Evolutionary conservation across 2,797 vertebrate genomes (phyloP).

Genomic region (Phaenicophaeus curvirostris): DNA sequence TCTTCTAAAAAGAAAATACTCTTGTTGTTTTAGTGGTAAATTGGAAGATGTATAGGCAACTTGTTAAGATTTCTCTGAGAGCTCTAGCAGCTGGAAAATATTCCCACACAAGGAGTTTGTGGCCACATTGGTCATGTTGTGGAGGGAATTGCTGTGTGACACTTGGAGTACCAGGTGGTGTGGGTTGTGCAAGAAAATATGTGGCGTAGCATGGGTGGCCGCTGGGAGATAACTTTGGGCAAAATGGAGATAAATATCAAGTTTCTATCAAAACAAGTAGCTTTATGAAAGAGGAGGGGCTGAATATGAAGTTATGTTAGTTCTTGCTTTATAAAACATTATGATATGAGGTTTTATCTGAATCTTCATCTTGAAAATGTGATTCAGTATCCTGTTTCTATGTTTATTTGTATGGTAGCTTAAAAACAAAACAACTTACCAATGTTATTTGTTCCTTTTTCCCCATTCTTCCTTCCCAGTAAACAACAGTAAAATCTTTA

Average conservation of each 20-base stretch:
- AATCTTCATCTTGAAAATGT: not conserved
- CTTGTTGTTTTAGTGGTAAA: not conserved
- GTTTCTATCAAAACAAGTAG: conserved; percentile 26
- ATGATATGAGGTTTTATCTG: not conserved
- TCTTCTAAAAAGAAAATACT: not conserved
- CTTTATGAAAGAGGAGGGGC: not conserved
- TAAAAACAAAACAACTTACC: not conserved
- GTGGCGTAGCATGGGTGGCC: not conserved
- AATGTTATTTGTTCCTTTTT: not conserved
- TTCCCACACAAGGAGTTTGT: not conserved
- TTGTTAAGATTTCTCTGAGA: not conserved
- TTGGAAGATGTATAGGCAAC: not conserved
- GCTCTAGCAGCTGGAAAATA: not conserved
- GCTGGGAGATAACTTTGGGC: conserved; percentile 19
- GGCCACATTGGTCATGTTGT: accelerated
- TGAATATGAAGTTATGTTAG: not conserved
- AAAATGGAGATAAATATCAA: conserved; percentile 1
- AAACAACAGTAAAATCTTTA: not conserved
- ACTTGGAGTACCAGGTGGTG: not conserved
- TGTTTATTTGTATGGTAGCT: not conserved
- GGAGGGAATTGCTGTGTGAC: not conserved
- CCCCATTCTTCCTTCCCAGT: not conserved
- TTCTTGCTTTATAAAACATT: not conserved
- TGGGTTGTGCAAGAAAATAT: not conserved
- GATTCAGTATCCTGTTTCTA: not conserved